phyloP scores from a whole-genome alignment of 2,888 invertebrate genomes.

The Torymus auratus region DNA sequence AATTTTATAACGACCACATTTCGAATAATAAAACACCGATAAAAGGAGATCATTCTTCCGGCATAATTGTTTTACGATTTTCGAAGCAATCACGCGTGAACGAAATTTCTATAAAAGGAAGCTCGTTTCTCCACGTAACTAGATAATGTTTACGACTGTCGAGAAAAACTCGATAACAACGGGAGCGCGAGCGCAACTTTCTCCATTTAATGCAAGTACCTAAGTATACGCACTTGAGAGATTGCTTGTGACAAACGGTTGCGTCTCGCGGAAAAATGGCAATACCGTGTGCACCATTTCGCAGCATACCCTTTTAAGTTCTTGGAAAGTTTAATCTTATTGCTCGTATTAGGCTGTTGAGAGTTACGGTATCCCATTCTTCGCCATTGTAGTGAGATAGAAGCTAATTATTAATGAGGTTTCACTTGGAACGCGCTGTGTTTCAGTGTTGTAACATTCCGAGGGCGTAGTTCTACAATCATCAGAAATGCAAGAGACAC shows the following conservation, averaged over 20 bases:
- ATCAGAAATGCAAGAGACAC: too few relatives aligned
- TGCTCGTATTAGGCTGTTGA: background rate
- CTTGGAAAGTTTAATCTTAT: slow-evolving; percentile 31
- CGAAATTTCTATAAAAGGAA: slow-evolving; percentile 37
- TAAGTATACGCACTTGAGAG: slow-evolving; percentile 6
- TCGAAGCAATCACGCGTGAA: background rate
- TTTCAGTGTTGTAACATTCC: background rate
- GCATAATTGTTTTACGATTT: too few relatives aligned
- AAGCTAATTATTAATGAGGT: slow-evolving; percentile 2
- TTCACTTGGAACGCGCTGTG: background rate
- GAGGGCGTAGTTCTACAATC: too few relatives aligned
- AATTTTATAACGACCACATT: too few relatives aligned
- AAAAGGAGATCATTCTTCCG: too few relatives aligned
- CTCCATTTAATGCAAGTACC: slow-evolving; percentile 23
- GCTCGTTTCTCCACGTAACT: background rate
- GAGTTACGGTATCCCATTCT: background rate
- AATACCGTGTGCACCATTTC: background rate
- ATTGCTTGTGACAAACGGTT: slow-evolving; percentile 18
- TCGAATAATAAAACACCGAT: too few relatives aligned
- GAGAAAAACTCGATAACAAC: slow-evolving; percentile 13
- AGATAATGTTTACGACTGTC: slow-evolving; percentile 8
- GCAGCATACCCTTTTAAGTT: slow-evolving; percentile 12
- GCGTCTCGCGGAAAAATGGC: background rate
- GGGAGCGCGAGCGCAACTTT: slow-evolving; percentile 17
- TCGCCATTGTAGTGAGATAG: slow-evolving; percentile 6